Evolutionary conservation across 1,140 invertebrate genomes (phyloP).

Genomic region (Ylistrum balloti): DNA sequence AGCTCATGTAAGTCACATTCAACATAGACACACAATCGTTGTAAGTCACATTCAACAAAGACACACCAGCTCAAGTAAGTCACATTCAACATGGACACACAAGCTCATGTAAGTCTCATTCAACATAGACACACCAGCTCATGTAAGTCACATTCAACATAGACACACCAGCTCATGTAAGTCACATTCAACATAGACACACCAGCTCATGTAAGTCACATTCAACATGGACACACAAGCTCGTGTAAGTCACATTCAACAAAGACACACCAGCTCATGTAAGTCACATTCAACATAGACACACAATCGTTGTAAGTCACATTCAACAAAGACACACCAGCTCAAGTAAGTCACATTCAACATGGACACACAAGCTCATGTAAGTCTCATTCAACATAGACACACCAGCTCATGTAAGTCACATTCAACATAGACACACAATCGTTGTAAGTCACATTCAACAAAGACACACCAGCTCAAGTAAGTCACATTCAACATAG

Average conservation of each 20-base stretch:
- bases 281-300: neutral
- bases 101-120: neutral
- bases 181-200: neutral
- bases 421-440: constrained; percentile 99
- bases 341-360: no score
- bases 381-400: no score
- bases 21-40: no score
- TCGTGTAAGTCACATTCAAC: no score
- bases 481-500: constrained; percentile 90
- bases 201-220: neutral
- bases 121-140: neutral
- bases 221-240: no score
- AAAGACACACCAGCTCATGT: neutral
- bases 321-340: no score
- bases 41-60: no score
- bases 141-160: neutral
- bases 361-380: no score
- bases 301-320: no score
- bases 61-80: neutral
- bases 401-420: constrained; percentile 98
- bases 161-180: neutral
- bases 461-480: neutral
- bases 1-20: no score
- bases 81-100: neutral
- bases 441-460: constrained; percentile 83